Base-by-base conservation (phyloP, 2,888 invertebrate genomes). In the Protophormia terraenovae region DNA sequence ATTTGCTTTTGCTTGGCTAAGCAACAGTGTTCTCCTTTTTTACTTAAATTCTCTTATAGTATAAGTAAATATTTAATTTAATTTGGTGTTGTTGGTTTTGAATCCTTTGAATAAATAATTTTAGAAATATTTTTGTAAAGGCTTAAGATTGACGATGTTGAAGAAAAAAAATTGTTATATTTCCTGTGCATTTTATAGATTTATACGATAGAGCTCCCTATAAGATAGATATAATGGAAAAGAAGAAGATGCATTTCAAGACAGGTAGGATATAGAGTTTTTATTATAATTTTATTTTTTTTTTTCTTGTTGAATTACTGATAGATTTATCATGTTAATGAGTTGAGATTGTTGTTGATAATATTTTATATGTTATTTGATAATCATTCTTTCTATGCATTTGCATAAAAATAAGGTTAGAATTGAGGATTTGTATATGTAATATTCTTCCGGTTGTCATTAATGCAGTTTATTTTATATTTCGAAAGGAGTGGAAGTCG, bases 51-150 rank as follows among this genome's bases (percentile, higher is more conserved):
- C n/a, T n/a, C n/a, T n/a, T n/a, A 27, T 5, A 58, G 22, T 38
- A n/a, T n/a, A n/a, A n/a, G 50, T 78, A 60, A 69, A 78, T 60
- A 60, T 80, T 78, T 72, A 35, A 73, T 78, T 75, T 53, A n/a
- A 64, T 58, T 38, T 73, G 32, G n/a, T 35, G 5, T 7, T 64
- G 67, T 71, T 72, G 85, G 86, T 75, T 86, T 83, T 38, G 78
- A 66, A 88, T 89, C 87, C 89, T 87, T 88, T 89, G 71, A 75
- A 85, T 76, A 90, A 89, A 90, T 86, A 89, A 64, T 86, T 86
- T 62, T n/a, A 12, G n/a, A 73, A 50, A 27, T 35, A 29, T 19
- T 16, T 22, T 24, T 4, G 8, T 22, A 76, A 62, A 24, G 62
- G 27, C n/a, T 60, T 35, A 32, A 32, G 12, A 22, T 41, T 58